A percentile compares a stretch with the other conserved stretches of the same genome.
Conservation (phyloP, 1,140 invertebrate genomes). For the Scaptomyza graminum region DNA sequence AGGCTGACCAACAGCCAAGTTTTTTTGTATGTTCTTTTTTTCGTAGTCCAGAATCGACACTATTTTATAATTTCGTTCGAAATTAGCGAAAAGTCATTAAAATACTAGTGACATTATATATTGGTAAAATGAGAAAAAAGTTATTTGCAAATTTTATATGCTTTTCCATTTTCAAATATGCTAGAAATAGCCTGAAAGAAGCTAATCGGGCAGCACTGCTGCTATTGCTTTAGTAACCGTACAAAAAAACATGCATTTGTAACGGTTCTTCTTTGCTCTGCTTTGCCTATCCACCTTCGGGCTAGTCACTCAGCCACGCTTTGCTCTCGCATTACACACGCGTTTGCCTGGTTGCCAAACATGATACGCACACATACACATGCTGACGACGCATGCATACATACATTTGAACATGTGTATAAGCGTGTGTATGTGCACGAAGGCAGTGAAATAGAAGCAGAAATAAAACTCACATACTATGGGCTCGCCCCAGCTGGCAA, state of each 20-base stretch:
- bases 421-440: conserved; percentile 3
- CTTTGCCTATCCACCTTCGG: conserved; percentile 4
- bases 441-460: conserved; percentile 48
- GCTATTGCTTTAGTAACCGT: neutral
- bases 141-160: too few species aligned
- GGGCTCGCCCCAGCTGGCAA: conserved; percentile 36
- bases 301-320: conserved; percentile 19
- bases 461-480: conserved; percentile 68
- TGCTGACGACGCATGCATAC: conserved; percentile 7
- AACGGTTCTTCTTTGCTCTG: conserved; percentile 12
- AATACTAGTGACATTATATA: too few species aligned
- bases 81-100: too few species aligned
- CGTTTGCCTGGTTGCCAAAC: conserved; percentile 19
- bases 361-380: conserved; percentile 11
- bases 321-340: conserved; percentile 27
- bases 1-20: too few species aligned
- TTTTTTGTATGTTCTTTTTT: too few species aligned
- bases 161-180: too few species aligned
- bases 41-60: too few species aligned
- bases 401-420: conserved; percentile 1
- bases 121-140: too few species aligned
- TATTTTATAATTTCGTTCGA: too few species aligned
- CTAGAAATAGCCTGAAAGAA: too few species aligned
- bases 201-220: neutral
- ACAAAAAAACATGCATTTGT: conserved; percentile 18